A percentile compares a stretch with the other conserved stretches of the same genome.
phyloP scores from a whole-genome alignment of 1,140 invertebrate genomes.

The Vanessa tameamea region DNA sequence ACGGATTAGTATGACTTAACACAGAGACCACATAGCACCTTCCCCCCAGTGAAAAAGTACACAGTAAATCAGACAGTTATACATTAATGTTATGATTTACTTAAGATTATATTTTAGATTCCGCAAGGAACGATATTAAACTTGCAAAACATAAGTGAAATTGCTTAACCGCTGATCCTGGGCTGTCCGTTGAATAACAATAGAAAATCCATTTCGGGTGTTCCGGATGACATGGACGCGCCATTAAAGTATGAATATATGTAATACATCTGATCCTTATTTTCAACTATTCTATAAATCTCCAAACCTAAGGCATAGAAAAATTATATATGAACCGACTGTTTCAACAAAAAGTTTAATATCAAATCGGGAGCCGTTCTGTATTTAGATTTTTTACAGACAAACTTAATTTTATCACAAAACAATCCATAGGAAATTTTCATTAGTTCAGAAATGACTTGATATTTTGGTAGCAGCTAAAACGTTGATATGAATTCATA shows the following conservation, averaged over 20 bases:
- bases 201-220: slow-evolving; percentile 52
- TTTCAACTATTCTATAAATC: slow-evolving; percentile 14
- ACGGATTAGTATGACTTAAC: too few species aligned
- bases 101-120: slow-evolving; percentile 1
- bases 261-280: slow-evolving; percentile 46
- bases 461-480: neutral
- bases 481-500: neutral
- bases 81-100: neutral
- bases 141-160: slow-evolving; percentile 50
- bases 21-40: too few species aligned
- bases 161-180: slow-evolving; percentile 54
- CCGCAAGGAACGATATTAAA: slow-evolving; percentile 27
- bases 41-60: too few species aligned
- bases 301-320: neutral
- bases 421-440: neutral
- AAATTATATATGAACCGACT: neutral
- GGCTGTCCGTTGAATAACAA: slow-evolving; percentile 69
- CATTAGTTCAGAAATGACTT: neutral
- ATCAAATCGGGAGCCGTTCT: neutral
- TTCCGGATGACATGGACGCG: slow-evolving; percentile 54
- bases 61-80: neutral
- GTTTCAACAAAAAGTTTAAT: too few species aligned
- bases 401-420: neutral
- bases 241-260: slow-evolving; percentile 77
- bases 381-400: neutral